Evolutionary conservation across 2,113 vertebrate species (phyloP).

Genomic region (Prolemur simus): DNA sequence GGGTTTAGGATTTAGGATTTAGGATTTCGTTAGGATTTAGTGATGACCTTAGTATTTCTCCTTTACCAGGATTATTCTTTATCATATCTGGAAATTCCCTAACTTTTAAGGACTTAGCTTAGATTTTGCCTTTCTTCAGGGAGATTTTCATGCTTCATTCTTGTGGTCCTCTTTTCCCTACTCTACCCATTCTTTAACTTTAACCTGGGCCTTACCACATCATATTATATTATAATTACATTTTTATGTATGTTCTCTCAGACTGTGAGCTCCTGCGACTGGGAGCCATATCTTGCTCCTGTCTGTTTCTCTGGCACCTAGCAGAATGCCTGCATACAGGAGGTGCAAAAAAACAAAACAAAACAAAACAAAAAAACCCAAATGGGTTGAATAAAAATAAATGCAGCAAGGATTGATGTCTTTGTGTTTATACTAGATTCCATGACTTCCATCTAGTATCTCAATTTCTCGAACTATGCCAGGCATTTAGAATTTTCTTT

Average conservation of each 20-base stretch:
- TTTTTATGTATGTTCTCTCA: not conserved
- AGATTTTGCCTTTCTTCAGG: not conserved
- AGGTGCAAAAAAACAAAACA: not conserved
- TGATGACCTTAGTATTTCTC: not conserved
- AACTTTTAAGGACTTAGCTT: not conserved
- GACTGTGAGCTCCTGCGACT: not conserved
- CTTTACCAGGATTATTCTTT: not conserved
- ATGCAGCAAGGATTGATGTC: not conserved
- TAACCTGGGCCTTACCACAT: not conserved
- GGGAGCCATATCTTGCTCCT: not conserved
- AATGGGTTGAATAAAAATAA: not conserved
- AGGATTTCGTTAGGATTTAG: too few relatives aligned
- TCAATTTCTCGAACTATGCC: not conserved
- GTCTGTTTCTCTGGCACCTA: not conserved
- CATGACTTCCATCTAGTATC: not conserved
- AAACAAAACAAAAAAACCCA: not conserved
- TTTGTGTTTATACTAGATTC: not conserved
- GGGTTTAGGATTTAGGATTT: too few relatives aligned
- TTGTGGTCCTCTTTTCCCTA: not conserved
- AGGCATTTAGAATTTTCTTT: not conserved
- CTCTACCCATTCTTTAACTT: not conserved
- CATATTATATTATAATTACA: not conserved
- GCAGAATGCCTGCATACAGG: not conserved
- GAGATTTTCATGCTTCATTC: not conserved
- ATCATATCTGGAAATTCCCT: not conserved